phyloP scores from a whole-genome alignment of 2,797 vertebrate genomes.

The Ctenopoma multispine region DNA sequence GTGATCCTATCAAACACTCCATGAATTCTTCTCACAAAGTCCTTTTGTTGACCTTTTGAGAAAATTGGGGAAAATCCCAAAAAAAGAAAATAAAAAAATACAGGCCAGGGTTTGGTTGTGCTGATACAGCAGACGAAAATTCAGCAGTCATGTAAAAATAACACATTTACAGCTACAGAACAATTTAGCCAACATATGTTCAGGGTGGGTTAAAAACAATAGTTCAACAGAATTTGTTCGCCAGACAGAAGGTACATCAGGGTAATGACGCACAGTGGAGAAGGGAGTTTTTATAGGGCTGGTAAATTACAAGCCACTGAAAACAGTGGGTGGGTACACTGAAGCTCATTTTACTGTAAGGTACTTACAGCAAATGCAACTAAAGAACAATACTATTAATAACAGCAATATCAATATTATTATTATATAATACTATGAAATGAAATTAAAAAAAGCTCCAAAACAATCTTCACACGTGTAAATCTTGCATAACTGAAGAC shows the following conservation, averaged over 20 bases:
- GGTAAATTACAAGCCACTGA: constrained; percentile 55
- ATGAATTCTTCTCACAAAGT: background rate
- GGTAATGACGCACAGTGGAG: constrained; percentile 28
- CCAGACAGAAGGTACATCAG: constrained; percentile 24
- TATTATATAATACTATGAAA: constrained; percentile 66
- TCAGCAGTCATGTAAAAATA: constrained; percentile 27
- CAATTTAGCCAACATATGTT: constrained; percentile 25
- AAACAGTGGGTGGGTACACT: constrained; percentile 51
- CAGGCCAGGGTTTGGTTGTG: constrained; percentile 24
- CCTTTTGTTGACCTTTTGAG: background rate
- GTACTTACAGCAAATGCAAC: constrained; percentile 68
- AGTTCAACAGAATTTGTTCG: constrained; percentile 27
- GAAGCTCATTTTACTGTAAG: constrained; percentile 65
- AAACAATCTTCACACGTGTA: constrained; percentile 62
- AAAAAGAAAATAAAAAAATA: background rate
- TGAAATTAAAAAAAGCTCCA: constrained; percentile 50
- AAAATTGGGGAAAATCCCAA: background rate
- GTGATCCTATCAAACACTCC: constrained; percentile 15
- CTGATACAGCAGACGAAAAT: constrained; percentile 52
- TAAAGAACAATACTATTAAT: constrained; percentile 62
- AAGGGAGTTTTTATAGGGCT: constrained; percentile 38
- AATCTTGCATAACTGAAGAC: constrained; percentile 75
- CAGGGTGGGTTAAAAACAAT: constrained; percentile 41
- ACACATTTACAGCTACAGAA: constrained; percentile 21
- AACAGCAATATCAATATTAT: constrained; percentile 67